These are phyloP conservation scores for Phenganax marumi DNA, from an alignment of 92 coral and sea anemone species.

Conservation along the genomic window DNA sequence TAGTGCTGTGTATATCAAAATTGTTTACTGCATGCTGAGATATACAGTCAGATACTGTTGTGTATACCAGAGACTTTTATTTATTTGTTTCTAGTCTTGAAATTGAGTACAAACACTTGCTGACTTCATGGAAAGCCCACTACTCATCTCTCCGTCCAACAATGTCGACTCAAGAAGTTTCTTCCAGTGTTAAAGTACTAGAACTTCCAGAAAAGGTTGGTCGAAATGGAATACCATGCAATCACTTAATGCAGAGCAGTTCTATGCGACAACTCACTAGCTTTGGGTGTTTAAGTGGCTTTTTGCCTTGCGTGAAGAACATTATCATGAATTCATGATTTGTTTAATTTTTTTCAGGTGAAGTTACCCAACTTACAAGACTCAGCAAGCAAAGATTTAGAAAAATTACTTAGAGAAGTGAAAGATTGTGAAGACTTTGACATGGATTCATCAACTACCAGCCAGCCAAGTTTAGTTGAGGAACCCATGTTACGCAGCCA, in stretches of 20 bases:
- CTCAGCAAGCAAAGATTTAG: constrained; percentile 78
- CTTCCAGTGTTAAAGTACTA: constrained; percentile 82
- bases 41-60: neutral
- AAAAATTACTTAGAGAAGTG: constrained; percentile 78
- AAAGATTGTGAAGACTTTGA: constrained; percentile 86
- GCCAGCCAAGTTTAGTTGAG: constrained; percentile 50
- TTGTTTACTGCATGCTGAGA: neutral
- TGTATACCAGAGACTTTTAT: neutral
- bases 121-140: constrained; percentile 88
- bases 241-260: neutral
- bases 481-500: constrained; percentile 30
- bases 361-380: constrained; percentile 65
- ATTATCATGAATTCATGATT: neutral
- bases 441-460: constrained; percentile 40
- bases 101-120: constrained; percentile 88
- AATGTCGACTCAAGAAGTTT: constrained; percentile 81
- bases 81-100: constrained; percentile 61
- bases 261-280: no score
- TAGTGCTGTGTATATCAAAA: no score
- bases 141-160: constrained; percentile 87
- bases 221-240: neutral
- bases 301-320: neutral
- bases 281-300: no score
- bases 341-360: constrained; percentile 49
- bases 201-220: constrained; percentile 88